These are phyloP conservation scores for Drosophila leonis DNA, from an alignment of 2,888 invertebrate genomes.

Conservation along the genomic window DNA sequence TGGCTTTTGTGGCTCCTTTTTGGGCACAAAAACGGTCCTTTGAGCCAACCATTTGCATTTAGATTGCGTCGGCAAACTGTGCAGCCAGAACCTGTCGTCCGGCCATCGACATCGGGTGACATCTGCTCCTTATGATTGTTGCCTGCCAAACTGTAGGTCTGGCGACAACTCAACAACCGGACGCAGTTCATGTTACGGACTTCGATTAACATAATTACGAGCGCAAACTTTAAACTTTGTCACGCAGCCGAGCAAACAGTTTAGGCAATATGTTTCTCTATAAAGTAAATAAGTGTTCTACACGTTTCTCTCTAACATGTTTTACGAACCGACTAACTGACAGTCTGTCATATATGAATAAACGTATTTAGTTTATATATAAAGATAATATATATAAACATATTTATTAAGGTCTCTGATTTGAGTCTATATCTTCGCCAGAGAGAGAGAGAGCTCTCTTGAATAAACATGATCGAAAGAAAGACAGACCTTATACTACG, in stretches of 20 bases:
- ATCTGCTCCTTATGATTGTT: slow-evolving; percentile 69
- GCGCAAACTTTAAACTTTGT: slow-evolving; percentile 48
- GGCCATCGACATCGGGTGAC: slow-evolving; percentile 48
- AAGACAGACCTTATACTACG: too few species aligned
- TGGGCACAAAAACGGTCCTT: slow-evolving; percentile 50
- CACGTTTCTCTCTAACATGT: background rate
- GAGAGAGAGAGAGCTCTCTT: background rate
- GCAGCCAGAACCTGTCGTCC: slow-evolving; percentile 28
- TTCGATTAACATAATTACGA: slow-evolving; percentile 73
- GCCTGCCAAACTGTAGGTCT: slow-evolving; percentile 63
- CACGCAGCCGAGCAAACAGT: slow-evolving; percentile 7
- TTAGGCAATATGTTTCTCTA: slow-evolving; percentile 1
- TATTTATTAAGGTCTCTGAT: background rate
- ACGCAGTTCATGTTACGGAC: slow-evolving; percentile 58
- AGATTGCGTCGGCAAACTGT: slow-evolving; percentile 65
- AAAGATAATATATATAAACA: background rate
- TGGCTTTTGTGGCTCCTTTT: slow-evolving; percentile 71
- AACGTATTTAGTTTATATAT: background rate
- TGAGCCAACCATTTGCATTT: slow-evolving; percentile 73
- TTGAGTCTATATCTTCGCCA: background rate
- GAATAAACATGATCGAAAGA: too few species aligned
- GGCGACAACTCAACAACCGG: slow-evolving; percentile 45
- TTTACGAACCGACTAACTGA: background rate
- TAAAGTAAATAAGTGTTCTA: background rate
- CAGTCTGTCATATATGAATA: background rate